Evolutionary conservation across 2,113 vertebrate genomes (phyloP), one percentile per base, ranked within the genome.

Genomic region (Anas platyrhynchos): DNA sequence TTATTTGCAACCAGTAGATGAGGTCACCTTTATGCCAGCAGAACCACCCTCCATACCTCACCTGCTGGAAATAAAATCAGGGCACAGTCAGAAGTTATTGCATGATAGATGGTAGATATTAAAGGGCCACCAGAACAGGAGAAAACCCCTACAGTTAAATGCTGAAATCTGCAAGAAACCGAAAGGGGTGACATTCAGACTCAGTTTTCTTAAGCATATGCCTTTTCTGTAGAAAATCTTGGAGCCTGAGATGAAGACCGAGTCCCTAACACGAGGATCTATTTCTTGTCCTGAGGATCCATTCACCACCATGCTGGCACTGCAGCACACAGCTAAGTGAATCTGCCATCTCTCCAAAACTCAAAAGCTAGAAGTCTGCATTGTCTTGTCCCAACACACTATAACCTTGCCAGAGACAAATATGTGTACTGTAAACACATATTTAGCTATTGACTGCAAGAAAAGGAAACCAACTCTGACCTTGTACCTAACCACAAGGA

Each of bases 401-500:
- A 25, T 11, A 50, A 55, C 50, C 56, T 13, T 65, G 22, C 9
- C 26, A 62, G 4, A 21, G 52, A 82, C 27, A 56, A 34, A 7
- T 31, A 43, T 0, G 2, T 11, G 27, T 13, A 43, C 1, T 16
- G 48, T 9, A 73, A 86, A 83, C 9, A 61, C 3, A 13, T 18
- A 13, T 41, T 65, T 29, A 61, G 20, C 16, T 63, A 52, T 1
- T 36, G 20, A 31, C 26, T 23, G 23, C 6, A 34, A 52, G 76
- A 48, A 81, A 65, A 23, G 16, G 25, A 89, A 91, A 81, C 32
- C 38, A 74, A 17, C 26, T 62, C 44, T 25, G 22, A 46, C 50
- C 50, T 52, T 9, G 3, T n/a, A 62, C 13, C 3, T 9, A 62
- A 58, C 34, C 0, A 0, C 17, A 52, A 25, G 0, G 31, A 52